Percentiles rank a stretch among this genome's conserved stretches.
Evolutionary conservation across 2,113 vertebrate species (phyloP).

Genomic region (Bufo bufo): DNA sequence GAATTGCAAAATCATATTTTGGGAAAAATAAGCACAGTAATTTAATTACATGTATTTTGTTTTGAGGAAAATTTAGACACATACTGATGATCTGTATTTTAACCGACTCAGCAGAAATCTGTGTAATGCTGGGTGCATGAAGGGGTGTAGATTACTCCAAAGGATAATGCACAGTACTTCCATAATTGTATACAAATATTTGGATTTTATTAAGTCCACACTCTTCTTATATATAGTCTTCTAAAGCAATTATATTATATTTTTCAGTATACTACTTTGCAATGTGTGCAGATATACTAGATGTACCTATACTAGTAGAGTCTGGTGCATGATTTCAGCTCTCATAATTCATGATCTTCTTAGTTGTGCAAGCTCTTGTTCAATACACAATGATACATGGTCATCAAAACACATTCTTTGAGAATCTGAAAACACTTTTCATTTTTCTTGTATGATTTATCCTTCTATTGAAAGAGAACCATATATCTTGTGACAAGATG

Average conservation of each 20-base stretch:
- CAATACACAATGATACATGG: constrained; percentile 47
- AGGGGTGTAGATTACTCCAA: no score
- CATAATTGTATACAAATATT: no score
- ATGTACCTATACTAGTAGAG: not conserved
- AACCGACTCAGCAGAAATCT: no score
- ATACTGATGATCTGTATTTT: no score
- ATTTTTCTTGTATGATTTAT: constrained; percentile 54
- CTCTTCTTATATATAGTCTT: not conserved
- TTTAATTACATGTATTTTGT: no score
- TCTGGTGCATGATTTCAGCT: not conserved
- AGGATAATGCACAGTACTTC: no score
- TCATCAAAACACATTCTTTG: constrained; percentile 49
- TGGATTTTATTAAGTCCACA: no score
- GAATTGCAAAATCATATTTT: no score
- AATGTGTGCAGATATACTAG: not conserved
- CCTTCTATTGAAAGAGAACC: constrained; percentile 28
- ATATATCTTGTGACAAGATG: constrained; percentile 51
- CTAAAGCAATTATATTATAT: not conserved
- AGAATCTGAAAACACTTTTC: constrained; percentile 43
- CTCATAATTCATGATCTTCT: constrained; percentile 39
- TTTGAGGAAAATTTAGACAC: no score
- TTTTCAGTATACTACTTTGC: not conserved
- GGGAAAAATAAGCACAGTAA: no score
- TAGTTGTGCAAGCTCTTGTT: constrained; percentile 23
- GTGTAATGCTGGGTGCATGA: no score